phyloP scores from a whole-genome alignment of 2,113 vertebrate genomes.

The Ancistrus triradiatus region DNA sequence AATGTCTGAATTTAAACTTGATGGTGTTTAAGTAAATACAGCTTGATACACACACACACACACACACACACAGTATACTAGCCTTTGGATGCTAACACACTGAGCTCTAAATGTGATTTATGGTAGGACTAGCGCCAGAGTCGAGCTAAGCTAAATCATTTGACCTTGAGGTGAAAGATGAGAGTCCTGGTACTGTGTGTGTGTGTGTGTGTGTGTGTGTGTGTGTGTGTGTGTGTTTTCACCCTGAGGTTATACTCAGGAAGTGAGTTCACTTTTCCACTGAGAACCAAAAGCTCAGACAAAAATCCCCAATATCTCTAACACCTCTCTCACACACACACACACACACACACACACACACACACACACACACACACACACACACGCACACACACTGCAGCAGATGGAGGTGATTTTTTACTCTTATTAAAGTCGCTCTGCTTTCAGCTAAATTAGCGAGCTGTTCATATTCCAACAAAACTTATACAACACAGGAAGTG shows the following conservation, averaged over 20 bases:
- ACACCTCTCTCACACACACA: constrained; percentile 1
- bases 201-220: constrained; percentile 4
- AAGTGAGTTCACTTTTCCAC: too few relatives aligned
- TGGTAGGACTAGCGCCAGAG: background rate
- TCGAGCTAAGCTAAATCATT: background rate
- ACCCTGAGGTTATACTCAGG: background rate
- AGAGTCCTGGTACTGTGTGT: background rate
- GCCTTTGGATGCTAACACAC: background rate
- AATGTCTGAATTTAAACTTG: too few relatives aligned
- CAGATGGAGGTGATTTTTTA: background rate
- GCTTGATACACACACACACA: constrained; percentile 16
- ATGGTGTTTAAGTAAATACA: constrained; percentile 1
- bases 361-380: background rate
- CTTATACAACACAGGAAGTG: too few relatives aligned
- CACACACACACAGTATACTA: constrained; percentile 17
- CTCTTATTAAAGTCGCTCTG: too few relatives aligned
- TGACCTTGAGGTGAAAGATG: background rate
- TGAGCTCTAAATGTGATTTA: constrained; percentile 1
- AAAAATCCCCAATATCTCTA: too few relatives aligned
- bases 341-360: background rate
- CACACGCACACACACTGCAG: too few relatives aligned
- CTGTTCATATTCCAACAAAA: too few relatives aligned
- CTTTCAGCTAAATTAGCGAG: too few relatives aligned
- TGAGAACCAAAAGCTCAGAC: too few relatives aligned
- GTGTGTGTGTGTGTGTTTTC: constrained; percentile 3